Evolutionary conservation across 2,113 vertebrate genomes (phyloP).

Genomic region (Neodon shergylaensis): DNA sequence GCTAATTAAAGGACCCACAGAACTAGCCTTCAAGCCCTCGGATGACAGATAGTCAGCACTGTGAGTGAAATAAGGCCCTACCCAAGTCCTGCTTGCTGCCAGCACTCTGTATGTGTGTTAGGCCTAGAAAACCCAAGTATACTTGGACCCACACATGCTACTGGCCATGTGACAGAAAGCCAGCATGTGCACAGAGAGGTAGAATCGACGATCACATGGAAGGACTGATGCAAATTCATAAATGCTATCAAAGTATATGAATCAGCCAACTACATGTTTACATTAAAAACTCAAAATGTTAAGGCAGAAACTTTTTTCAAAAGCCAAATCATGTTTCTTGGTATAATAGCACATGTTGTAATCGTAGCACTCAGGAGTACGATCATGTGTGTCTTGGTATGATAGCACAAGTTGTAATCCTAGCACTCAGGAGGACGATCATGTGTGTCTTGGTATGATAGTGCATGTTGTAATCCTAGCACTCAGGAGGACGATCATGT

Average conservation of each 20-base stretch:
- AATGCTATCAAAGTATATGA: not conserved
- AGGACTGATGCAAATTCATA: not conserved
- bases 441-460: too few relatives aligned
- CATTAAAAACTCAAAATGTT: not conserved
- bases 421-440: too few relatives aligned
- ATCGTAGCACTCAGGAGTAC: too few relatives aligned
- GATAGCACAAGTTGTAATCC: too few relatives aligned
- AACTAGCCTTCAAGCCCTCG: not conserved
- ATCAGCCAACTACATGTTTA: not conserved
- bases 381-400: too few relatives aligned
- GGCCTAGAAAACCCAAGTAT: not conserved
- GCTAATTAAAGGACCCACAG: not conserved
- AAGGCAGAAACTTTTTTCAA: conserved; percentile 1
- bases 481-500: too few relatives aligned
- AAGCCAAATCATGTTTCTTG: not conserved
- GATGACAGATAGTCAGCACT: not conserved
- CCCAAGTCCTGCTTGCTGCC: not conserved
- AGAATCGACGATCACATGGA: not conserved
- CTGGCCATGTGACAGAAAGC: not conserved
- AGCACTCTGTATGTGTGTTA: not conserved
- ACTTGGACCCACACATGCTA: not conserved
- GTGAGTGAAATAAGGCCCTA: not conserved
- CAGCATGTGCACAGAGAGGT: not conserved
- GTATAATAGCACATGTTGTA: too few relatives aligned
- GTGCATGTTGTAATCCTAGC: too few relatives aligned